A percentile compares a stretch with the other conserved stretches of the same genome.
Evolutionary conservation across 1,140 invertebrate species (phyloP).

Genomic region (Oryzaephilus surinamensis): DNA sequence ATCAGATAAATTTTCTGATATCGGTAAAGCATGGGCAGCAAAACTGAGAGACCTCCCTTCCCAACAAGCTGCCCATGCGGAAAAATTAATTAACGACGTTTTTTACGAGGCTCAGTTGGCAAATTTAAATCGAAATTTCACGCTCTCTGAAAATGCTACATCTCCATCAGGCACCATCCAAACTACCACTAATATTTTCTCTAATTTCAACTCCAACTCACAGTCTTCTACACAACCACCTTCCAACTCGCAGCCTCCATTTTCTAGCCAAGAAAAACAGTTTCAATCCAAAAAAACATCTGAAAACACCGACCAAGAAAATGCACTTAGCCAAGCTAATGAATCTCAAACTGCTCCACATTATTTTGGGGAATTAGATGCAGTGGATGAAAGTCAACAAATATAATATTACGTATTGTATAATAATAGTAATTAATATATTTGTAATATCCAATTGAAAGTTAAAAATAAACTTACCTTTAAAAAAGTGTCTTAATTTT

Average conservation of each 20-base stretch:
- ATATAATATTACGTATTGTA: no score
- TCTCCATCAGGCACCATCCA: not conserved
- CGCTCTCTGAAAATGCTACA: not conserved
- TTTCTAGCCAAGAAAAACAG: no score
- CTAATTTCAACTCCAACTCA: not conserved
- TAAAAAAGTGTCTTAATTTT: not conserved
- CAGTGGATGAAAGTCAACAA: no score
- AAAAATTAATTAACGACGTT: slow-evolving; percentile 10
- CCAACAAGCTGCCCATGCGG: not conserved
- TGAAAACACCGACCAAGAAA: no score
- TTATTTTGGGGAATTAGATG: no score
- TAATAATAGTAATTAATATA: no score
- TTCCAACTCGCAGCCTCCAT: no score
- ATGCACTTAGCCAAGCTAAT: no score
- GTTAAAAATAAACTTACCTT: not conserved
- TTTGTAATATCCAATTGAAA: no score
- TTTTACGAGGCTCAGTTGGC: slow-evolving; percentile 4
- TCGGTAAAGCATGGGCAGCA: slow-evolving; percentile 6
- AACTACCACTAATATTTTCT: not conserved
- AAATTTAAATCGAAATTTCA: not conserved
- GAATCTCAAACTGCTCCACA: no score
- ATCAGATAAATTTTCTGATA: slow-evolving; percentile 6
- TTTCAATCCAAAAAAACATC: no score
- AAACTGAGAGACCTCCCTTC: slow-evolving; percentile 6
- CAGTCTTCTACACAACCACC: not conserved